Base-by-base conservation (phyloP, 2,113 vertebrate species). In the Misgurnus anguillicaudatus region DNA sequence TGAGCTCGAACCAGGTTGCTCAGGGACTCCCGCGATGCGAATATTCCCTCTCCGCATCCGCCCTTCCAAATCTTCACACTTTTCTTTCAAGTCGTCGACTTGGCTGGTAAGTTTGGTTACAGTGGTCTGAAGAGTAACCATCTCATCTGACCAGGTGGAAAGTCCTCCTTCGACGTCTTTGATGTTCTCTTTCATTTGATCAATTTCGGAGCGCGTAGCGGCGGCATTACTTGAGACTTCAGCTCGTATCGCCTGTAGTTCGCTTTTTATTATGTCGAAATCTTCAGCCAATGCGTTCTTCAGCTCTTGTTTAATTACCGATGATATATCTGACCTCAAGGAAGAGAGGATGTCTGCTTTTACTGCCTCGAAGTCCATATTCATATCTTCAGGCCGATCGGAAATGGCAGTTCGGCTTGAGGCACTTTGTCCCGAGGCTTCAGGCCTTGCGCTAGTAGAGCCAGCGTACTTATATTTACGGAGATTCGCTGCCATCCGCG, bases 341-440 rank as follows among this genome's bases (percentile, higher is more conserved):
- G 57, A 62, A n/a, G 78, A 73, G 9, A 74, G 71, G 17, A 80
- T 73, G 39, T 79, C 67, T 1, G 55, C 77, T 38, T 79, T 71
- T 47, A 79, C 9, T 6, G 8, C 42, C 4, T 31, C 45, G 17
- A 16, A 48, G 24, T 79, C 77, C 41, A 61, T 60, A 9, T 53
- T 69, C 1, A 13, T 69, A 6, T 51, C 47, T 51, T 51, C 47
- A 51, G 13, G 9, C 9, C 3, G 47, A 4, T 13, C 11, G 9
- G 47, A 51, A 51, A 13, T 45, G 14, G 47, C 19, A n/a, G 53
- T 9, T 47, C 24, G 31, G n/a, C 55, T 11, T 48, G 66, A 19
- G 31, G 24, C 36, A 17, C 58, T 60, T 57, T 45, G 36, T 38
- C 58, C 24, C 36, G 69, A 61, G 69, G 69, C 42, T 65, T 73